Base-by-base conservation (phyloP, 2,113 vertebrate genomes). In the Corydoras maculifer region DNA sequence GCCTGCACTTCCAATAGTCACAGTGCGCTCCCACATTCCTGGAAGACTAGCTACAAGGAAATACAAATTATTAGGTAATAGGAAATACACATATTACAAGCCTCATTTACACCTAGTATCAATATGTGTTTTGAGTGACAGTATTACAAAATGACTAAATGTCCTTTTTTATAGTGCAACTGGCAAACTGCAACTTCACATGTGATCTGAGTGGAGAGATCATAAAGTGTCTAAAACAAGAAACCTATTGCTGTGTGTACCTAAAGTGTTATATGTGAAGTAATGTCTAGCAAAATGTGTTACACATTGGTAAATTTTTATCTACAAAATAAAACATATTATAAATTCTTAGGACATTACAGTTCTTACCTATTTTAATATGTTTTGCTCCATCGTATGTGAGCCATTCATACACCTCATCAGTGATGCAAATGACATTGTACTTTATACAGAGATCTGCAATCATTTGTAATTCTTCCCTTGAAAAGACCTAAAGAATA, bases 371-470 rank as follows among this genome's bases (percentile, higher is more conserved):
- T 0, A 98, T 95, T 83, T 93, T 95, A 35, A 92, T 4, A 60
- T 97, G 94, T 66, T 91, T 83, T 67, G 84, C 81, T 62, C 88
- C 90, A 0, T 95, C 93, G 0, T 93, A 99, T 1, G 92, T 91
- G 78, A 98, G 81, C 95, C 95, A 98, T 86, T 99, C 95, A 1
- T 98, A 98, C 61, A 99, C 97, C 79, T 99, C 97, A 0, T 99
- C 96, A 0, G 90, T 90, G 86, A 98, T 79, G 80, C 96, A 98
- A 65, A 98, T 58, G 70, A 91, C 79, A 0, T 95, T 86, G 0
- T 98, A 91, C 83, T 92, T 91, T 80, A 91, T 85, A 31, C 97
- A 99, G 65, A 98, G 84, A 43, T 88, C 85, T 7, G 95, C 93
- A 1, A 99, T 90, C 82, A 91, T 77, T 70, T 91, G 89, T 79